Conservation (phyloP, 2,888 invertebrate genomes). For the Limenitis camilla region DNA sequence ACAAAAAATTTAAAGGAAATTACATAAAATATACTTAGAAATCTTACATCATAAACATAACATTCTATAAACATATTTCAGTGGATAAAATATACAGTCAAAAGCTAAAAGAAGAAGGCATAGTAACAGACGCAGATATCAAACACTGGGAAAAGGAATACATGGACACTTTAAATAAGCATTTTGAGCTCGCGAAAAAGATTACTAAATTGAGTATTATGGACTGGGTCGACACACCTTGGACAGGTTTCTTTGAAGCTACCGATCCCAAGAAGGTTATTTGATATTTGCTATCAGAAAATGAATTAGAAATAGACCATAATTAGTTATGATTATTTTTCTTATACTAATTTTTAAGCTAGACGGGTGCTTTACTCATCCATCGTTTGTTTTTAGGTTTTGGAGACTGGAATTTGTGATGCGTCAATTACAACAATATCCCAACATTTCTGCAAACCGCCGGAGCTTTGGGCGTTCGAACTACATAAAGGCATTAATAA, state of each 20-base stretch:
- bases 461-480: slow-evolving; percentile 61
- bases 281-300: background rate
- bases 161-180: slow-evolving; percentile 53
- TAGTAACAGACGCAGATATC: slow-evolving; percentile 80
- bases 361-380: no score
- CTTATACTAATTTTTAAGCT: slow-evolving; percentile 1
- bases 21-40: background rate
- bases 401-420: slow-evolving; percentile 50
- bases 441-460: slow-evolving; percentile 51
- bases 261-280: slow-evolving; percentile 82
- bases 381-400: slow-evolving; percentile 38
- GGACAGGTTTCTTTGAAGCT: slow-evolving; percentile 91
- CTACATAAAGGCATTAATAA: slow-evolving; percentile 54
- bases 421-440: slow-evolving; percentile 46
- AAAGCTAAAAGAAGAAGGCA: slow-evolving; percentile 81
- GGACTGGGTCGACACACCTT: slow-evolving; percentile 97
- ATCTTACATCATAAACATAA: background rate
- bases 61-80: slow-evolving; percentile 16
- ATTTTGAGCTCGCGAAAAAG: slow-evolving; percentile 65
- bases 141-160: slow-evolving; percentile 68
- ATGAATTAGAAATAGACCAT: background rate
- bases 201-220: slow-evolving; percentile 78
- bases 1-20: no score
- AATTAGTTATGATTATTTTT: background rate
- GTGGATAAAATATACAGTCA: slow-evolving; percentile 83